These are phyloP conservation scores for Acanthopagrus latus DNA, from an alignment of 2,797 vertebrate species.

Conservation along the genomic window DNA sequence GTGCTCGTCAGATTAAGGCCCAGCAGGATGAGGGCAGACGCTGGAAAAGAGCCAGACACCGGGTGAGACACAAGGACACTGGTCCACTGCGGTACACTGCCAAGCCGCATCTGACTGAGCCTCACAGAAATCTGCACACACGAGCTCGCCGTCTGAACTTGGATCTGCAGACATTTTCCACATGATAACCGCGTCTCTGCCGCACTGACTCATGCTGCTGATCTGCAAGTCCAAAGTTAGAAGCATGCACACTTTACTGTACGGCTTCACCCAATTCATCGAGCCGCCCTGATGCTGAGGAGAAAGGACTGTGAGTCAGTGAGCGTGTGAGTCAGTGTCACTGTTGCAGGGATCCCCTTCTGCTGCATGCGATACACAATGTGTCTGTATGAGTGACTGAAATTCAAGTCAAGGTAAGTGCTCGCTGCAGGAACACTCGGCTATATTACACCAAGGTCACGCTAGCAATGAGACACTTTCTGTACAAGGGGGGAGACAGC, in stretches of 20 bases:
- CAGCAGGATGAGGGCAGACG: conserved; percentile 64
- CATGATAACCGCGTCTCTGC: background rate
- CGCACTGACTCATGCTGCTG: background rate
- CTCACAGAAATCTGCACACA: conserved; percentile 40
- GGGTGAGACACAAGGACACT: conserved; percentile 80
- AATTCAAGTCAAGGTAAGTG: conserved; percentile 67
- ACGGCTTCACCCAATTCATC: conserved; percentile 26
- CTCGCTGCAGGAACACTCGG: conserved; percentile 43
- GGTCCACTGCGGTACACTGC: conserved; percentile 71
- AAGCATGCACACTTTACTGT: background rate
- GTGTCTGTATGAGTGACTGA: conserved; percentile 53
- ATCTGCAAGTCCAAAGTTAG: conserved; percentile 6
- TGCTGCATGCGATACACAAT: conserved; percentile 46
- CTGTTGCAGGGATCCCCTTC: conserved; percentile 67
- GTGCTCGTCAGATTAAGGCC: conserved; percentile 57
- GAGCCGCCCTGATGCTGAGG: conserved; percentile 43
- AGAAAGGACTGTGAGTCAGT: conserved; percentile 66
- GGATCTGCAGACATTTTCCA: conserved; percentile 20
- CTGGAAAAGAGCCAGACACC: conserved; percentile 78
- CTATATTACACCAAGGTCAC: conserved; percentile 64
- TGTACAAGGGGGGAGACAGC: background rate
- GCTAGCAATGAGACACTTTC: conserved; percentile 42
- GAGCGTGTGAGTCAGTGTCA: conserved; percentile 65
- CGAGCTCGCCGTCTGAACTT: background rate
- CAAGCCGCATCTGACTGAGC: conserved; percentile 55